Evolutionary conservation across 2,888 invertebrate genomes (phyloP).

Genomic region (Papilio protenor): DNA sequence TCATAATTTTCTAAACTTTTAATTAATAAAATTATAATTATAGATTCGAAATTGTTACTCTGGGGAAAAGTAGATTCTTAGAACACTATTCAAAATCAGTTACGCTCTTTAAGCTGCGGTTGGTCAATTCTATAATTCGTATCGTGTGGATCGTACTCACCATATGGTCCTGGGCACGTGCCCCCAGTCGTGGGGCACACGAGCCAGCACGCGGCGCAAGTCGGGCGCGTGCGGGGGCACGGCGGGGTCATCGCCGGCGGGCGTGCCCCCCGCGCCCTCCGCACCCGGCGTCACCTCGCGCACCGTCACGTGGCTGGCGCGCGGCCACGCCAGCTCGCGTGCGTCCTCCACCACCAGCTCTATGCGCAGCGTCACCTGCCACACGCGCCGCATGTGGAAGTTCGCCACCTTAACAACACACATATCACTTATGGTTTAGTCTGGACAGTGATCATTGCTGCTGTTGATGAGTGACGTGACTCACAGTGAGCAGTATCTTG

Average conservation of each 20-base stretch:
- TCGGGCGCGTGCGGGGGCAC: conserved; percentile 47
- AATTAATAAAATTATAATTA: not conserved
- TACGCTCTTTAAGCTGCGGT: not conserved
- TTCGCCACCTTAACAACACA: conserved; percentile 67
- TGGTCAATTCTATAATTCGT: not conserved
- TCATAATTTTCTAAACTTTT: not conserved
- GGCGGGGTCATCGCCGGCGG: conserved; percentile 49
- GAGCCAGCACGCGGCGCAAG: conserved; percentile 48
- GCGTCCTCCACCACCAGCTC: conserved; percentile 57
- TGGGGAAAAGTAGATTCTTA: not conserved
- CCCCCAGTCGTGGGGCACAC: conserved; percentile 67
- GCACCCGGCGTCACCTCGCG: conserved; percentile 54
- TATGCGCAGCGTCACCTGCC: conserved; percentile 67
- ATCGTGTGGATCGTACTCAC: conserved; percentile 51
- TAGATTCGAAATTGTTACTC: not conserved
- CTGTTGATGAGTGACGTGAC: not conserved
- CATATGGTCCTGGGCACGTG: conserved; percentile 70
- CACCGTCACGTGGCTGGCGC: conserved; percentile 58
- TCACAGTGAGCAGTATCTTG: conserved; percentile 64
- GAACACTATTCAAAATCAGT: not conserved
- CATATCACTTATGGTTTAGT: not conserved
- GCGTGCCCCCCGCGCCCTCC: conserved; percentile 40
- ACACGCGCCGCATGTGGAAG: conserved; percentile 68
- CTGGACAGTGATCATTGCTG: not conserved
- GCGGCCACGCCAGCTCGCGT: conserved; percentile 60